phyloP scores from a whole-genome alignment of 2,797 vertebrate species.

The Staurois parvus region DNA sequence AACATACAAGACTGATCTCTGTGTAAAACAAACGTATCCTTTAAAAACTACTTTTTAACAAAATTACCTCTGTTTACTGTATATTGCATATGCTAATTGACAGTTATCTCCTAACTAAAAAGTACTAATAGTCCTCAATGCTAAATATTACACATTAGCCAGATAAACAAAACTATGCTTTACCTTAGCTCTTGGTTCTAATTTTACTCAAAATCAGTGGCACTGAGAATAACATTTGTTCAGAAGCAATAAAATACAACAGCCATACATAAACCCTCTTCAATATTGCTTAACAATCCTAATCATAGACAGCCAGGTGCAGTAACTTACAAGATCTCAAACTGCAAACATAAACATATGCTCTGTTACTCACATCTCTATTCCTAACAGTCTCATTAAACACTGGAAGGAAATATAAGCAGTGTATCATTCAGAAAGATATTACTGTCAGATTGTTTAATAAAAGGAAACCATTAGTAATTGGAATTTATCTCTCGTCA shows the following conservation, averaged over 20 bases:
- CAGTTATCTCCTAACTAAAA: not conserved
- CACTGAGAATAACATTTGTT: not conserved
- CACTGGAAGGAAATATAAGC: slow-evolving; percentile 28
- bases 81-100: not conserved
- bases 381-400: slow-evolving; percentile 30
- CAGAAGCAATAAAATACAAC: not conserved
- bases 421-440: slow-evolving; percentile 30
- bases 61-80: not conserved
- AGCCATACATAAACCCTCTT: not conserved
- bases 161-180: not conserved
- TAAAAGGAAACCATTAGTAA: slow-evolving; percentile 55
- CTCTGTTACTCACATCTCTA: slow-evolving; percentile 20
- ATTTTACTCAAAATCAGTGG: not conserved
- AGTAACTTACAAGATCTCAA: slow-evolving; percentile 7
- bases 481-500: slow-evolving; percentile 36
- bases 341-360: slow-evolving; percentile 14
- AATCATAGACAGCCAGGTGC: not conserved
- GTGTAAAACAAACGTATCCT: not conserved
- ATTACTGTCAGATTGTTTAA: slow-evolving; percentile 49
- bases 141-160: not conserved
- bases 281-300: not conserved
- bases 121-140: not conserved
- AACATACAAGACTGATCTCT: not conserved
- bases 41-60: too few relatives aligned
- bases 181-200: not conserved